Evolutionary conservation across 2,113 vertebrate genomes (phyloP).

Genomic region (Todiramphus saurophagus): DNA sequence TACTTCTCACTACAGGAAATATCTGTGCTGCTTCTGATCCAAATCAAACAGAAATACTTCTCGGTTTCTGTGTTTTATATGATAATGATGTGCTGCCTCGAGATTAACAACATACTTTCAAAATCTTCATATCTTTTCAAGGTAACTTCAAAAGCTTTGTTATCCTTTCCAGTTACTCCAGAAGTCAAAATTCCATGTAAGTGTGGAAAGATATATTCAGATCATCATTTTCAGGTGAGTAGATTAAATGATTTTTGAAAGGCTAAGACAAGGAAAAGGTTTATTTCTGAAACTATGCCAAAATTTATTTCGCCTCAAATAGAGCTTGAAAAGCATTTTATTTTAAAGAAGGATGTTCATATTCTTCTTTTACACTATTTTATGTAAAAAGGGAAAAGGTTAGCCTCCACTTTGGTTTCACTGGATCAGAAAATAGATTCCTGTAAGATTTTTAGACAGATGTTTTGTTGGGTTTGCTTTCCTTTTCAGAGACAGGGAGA

Average conservation of each 20-base stretch:
- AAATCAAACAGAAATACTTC: slow-evolving; percentile 1
- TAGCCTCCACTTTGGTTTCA: neutral
- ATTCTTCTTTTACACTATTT: neutral
- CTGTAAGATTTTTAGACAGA: neutral
- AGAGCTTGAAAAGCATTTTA: neutral
- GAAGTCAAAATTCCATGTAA: neutral
- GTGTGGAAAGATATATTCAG: neutral
- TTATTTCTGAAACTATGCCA: neutral
- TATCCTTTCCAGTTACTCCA: neutral
- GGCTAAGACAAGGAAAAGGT: neutral
- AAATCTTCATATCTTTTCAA: neutral
- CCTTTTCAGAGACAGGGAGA: neutral
- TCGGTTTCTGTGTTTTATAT: neutral
- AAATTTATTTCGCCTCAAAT: neutral
- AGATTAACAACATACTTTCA: neutral
- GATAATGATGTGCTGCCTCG: neutral
- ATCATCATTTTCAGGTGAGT: neutral
- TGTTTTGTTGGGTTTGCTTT: neutral
- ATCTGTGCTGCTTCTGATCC: neutral
- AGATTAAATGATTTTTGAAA: neutral
- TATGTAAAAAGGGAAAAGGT: neutral
- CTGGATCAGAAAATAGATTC: slow-evolving; percentile 5
- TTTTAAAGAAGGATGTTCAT: neutral
- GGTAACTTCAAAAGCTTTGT: neutral
- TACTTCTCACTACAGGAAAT: slow-evolving; percentile 3